Evolutionary conservation across 2,888 invertebrate genomes (phyloP).

Genomic region (Chymomyza caudatula): DNA sequence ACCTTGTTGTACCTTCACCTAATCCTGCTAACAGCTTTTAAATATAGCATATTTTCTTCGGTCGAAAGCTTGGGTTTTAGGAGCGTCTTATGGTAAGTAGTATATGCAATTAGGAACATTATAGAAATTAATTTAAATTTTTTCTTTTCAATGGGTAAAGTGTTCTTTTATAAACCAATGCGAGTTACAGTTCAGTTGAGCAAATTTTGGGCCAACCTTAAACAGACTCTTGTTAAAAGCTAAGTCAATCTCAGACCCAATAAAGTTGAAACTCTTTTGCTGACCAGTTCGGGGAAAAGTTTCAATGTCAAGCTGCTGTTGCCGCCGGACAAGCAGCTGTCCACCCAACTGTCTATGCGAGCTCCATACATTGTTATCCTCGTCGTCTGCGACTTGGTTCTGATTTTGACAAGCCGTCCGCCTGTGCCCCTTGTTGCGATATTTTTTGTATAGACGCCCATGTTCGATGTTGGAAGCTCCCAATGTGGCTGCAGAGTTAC

Average conservation of each 20-base stretch:
- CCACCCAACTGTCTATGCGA: slow-evolving; percentile 37
- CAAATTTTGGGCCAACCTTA: too few species aligned
- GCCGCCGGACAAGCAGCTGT: slow-evolving; percentile 19
- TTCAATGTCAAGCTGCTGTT: not conserved
- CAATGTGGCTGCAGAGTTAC: slow-evolving; percentile 3
- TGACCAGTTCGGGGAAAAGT: not conserved
- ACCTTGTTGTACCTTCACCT: too few species aligned
- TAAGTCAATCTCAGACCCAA: not conserved
- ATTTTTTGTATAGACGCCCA: slow-evolving; percentile 4
- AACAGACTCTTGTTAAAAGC: not conserved
- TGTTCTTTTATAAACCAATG: too few species aligned
- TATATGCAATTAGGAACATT: too few species aligned
- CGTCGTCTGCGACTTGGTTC: slow-evolving; percentile 59
- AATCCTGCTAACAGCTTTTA: too few species aligned
- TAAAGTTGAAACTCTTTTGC: not conserved
- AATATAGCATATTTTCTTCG: too few species aligned
- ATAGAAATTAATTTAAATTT: too few species aligned
- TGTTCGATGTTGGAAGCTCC: slow-evolving; percentile 8
- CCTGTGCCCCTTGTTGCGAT: slow-evolving; percentile 4
- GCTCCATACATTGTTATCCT: slow-evolving; percentile 36
- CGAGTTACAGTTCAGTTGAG: too few species aligned
- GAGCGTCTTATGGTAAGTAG: too few species aligned
- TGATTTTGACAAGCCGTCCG: slow-evolving; percentile 58
- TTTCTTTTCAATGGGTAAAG: too few species aligned
- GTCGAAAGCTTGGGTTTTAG: too few species aligned